Percentiles rank a stretch among this genome's conserved stretches.
These are phyloP conservation scores for Hermodice carunculata DNA, from an alignment of 2,888 invertebrate species.

Conservation along the genomic window DNA sequence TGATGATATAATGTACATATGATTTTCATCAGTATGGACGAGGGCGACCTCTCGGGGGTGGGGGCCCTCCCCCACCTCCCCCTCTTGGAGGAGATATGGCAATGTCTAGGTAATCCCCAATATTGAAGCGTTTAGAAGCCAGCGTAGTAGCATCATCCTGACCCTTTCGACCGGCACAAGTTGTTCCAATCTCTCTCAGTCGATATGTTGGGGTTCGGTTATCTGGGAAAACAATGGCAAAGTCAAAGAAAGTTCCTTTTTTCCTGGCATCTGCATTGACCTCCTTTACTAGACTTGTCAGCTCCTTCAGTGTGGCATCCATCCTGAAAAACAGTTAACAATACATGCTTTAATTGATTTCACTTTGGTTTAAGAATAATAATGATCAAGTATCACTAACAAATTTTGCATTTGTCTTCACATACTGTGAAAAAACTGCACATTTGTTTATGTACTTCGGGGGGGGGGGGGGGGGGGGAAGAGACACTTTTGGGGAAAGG, in stretches of 20 bases:
- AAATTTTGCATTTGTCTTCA: too few relatives aligned
- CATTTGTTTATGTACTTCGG: too few relatives aligned
- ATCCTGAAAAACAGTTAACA: conserved; percentile 69
- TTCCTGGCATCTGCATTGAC: conserved; percentile 97
- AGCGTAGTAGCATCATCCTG: conserved; percentile 95
- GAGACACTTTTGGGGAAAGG: too few relatives aligned
- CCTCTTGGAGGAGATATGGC: conserved; percentile 76
- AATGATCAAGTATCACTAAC: too few relatives aligned
- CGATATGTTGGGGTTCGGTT: conserved; percentile 71
- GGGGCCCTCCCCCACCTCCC: conserved; percentile 21
- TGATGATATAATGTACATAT: too few relatives aligned
- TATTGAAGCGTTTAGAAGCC: conserved; percentile 80
- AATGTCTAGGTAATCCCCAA: conserved; percentile 98
- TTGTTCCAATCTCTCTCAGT: conserved; percentile 94
- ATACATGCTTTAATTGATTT: too few relatives aligned
- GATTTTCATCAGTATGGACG: too few relatives aligned
- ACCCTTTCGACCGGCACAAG: conserved; percentile 87
- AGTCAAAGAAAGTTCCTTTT: conserved; percentile 97
- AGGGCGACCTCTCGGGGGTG: not conserved
- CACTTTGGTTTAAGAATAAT: too few relatives aligned
- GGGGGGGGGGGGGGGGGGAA: too few relatives aligned
- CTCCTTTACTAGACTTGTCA: conserved; percentile 97
- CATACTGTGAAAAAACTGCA: too few relatives aligned
- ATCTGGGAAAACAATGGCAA: conserved; percentile 80
- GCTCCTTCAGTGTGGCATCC: conserved; percentile 95